These are phyloP conservation scores for Acarapis woodi DNA, from an alignment of 1,140 invertebrate species.

Conservation along the genomic window DNA sequence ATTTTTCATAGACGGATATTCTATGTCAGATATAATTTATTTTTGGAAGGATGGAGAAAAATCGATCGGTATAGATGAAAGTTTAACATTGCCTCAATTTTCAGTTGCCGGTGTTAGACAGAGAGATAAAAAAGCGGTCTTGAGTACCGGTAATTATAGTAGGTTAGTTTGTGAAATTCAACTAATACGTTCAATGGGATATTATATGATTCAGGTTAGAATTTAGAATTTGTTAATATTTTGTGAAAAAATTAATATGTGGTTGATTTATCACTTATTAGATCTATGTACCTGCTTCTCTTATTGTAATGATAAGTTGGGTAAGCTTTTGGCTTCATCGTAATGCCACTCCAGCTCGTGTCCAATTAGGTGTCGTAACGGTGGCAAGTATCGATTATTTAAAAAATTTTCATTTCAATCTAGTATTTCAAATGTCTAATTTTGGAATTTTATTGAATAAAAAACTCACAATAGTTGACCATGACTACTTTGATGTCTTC, in stretches of 20 bases:
- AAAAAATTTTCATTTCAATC: too few species aligned
- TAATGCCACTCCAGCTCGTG: slow-evolving; percentile 19
- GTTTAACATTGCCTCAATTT: slow-evolving; percentile 78
- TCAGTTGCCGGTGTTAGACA: slow-evolving; percentile 32
- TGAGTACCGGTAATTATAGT: slow-evolving; percentile 19
- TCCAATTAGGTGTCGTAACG: slow-evolving; percentile 23
- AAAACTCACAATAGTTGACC: too few species aligned
- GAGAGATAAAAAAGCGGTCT: slow-evolving; percentile 5
- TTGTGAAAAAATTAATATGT: too few species aligned
- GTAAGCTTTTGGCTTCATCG: slow-evolving; percentile 23
- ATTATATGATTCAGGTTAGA: slow-evolving; percentile 25
- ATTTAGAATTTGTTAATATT: too few species aligned
- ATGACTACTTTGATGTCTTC: slow-evolving; percentile 97
- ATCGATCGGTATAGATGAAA: slow-evolving; percentile 64
- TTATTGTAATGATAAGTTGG: slow-evolving; percentile 23
- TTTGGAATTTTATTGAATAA: too few species aligned
- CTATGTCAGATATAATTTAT: too few species aligned
- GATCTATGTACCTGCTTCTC: slow-evolving; percentile 23
- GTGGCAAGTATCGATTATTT: too few species aligned
- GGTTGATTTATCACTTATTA: too few species aligned
- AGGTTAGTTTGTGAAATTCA: slow-evolving; percentile 20
- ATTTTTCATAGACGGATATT: slow-evolving; percentile 16
- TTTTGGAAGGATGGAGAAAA: slow-evolving; percentile 33
- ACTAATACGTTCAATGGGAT: slow-evolving; percentile 20
- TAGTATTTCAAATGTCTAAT: too few species aligned